Evolutionary conservation across 2,797 vertebrate genomes (phyloP).

Genomic region (Benthosema pterotum): DNA sequence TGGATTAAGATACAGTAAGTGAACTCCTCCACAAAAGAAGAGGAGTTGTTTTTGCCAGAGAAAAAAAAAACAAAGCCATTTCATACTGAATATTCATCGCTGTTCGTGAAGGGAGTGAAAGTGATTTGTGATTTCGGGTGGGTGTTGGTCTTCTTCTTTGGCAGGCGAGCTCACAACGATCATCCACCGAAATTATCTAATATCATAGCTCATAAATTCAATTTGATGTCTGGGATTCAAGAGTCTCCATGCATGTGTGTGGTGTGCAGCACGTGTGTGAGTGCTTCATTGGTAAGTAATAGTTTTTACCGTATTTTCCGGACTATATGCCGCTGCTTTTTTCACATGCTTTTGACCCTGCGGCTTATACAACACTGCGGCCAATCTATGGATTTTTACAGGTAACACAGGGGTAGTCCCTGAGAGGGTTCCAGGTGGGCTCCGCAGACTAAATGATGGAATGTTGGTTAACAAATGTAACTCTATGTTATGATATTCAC

Average conservation of each 20-base stretch:
- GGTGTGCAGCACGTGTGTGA: no score
- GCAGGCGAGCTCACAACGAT: not conserved
- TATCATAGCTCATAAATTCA: slow-evolving; percentile 2
- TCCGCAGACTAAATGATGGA: no score
- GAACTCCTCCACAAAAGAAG: not conserved
- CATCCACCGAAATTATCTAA: slow-evolving; percentile 5
- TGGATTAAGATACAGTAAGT: slow-evolving; percentile 1
- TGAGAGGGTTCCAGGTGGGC: no score
- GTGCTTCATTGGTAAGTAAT: no score
- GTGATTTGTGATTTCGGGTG: not conserved
- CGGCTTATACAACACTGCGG: no score
- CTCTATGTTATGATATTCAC: no score
- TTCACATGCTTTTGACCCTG: no score
- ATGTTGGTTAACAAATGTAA: no score
- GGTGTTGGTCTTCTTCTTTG: not conserved
- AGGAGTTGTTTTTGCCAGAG: not conserved
- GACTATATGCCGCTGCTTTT: no score
- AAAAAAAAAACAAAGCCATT: slow-evolving; percentile 16
- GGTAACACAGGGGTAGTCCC: no score
- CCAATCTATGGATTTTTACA: no score
- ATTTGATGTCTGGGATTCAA: not conserved
- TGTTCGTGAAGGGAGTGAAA: not conserved
- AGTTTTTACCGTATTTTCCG: no score
- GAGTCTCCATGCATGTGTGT: not conserved
- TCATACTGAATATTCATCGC: slow-evolving; percentile 23